These are phyloP conservation scores for Pseudorhiza aurosa DNA, from an alignment of 30 jellyfish, hydroid and myxozoan species.

Conservation along the genomic window DNA sequence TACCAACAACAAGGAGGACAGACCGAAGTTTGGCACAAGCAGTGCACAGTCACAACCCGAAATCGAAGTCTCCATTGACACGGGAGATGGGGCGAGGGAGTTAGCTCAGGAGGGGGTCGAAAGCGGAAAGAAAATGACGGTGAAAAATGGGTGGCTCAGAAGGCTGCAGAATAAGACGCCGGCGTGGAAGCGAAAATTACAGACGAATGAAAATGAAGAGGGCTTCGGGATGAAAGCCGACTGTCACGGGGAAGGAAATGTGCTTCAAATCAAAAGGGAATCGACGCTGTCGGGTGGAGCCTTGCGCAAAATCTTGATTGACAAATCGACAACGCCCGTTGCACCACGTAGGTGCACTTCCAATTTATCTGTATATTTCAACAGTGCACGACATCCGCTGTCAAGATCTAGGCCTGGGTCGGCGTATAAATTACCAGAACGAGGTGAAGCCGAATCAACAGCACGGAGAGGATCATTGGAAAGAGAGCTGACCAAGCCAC, in stretches of 20 bases:
- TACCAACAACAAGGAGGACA: too few relatives aligned
- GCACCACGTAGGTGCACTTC: not conserved
- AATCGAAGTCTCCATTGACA: not conserved
- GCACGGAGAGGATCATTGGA: not conserved
- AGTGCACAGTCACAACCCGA: not conserved
- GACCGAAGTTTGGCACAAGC: too few relatives aligned
- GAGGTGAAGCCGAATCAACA: not conserved
- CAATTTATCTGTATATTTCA: constrained; percentile 7
- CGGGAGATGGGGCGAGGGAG: not conserved
- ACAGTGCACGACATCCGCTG: not conserved
- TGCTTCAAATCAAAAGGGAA: not conserved
- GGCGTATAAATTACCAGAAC: not conserved
- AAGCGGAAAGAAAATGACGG: not conserved
- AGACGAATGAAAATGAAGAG: not conserved
- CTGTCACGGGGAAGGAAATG: not conserved
- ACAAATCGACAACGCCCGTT: not conserved
- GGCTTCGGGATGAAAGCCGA: constrained; percentile 2
- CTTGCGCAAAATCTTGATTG: not conserved
- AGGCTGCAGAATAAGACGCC: constrained; percentile 19
- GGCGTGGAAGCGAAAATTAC: constrained; percentile 18
- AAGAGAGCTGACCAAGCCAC: not conserved
- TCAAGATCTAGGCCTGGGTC: constrained; percentile 34
- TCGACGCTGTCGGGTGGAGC: not conserved
- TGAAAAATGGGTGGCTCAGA: constrained; percentile 1
- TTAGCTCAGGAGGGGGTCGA: not conserved